phyloP scores from a whole-genome alignment of 1,140 invertebrate species.

The Drosophila sucinea region DNA sequence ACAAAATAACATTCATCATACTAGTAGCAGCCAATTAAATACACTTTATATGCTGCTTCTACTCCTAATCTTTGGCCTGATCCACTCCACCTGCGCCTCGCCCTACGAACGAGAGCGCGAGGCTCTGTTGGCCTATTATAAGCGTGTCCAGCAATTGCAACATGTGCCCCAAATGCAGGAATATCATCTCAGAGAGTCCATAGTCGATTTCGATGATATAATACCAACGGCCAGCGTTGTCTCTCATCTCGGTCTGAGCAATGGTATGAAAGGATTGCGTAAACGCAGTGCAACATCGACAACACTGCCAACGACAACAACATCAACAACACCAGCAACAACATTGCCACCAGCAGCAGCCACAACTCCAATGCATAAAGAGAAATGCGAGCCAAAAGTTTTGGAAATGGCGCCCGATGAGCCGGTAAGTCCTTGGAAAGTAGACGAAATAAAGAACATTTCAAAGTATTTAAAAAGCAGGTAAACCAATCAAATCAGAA shows the following conservation, averaged over 20 bases:
- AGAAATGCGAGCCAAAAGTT: conserved; percentile 78
- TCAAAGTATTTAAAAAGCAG: neutral
- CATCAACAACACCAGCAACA: conserved; percentile 9
- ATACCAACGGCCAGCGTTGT: conserved; percentile 60
- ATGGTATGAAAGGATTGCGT: conserved; percentile 53
- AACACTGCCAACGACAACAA: conserved; percentile 32
- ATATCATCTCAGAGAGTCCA: conserved; percentile 55
- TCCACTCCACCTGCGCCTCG: conserved; percentile 30
- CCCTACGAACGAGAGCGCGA: conserved; percentile 57
- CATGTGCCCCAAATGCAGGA: conserved; percentile 41
- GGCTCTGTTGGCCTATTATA: conserved; percentile 71
- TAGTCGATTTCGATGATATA: conserved; percentile 60
- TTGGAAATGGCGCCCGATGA: conserved; percentile 74
- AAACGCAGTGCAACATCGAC: conserved; percentile 63
- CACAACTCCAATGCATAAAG: conserved; percentile 27
- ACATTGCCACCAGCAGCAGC: conserved; percentile 30
- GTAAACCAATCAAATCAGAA: neutral
- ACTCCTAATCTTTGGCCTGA: conserved; percentile 45
- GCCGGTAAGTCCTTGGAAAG: conserved; percentile 62
- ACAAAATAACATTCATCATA: conserved; percentile 22
- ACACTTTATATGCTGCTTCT: conserved; percentile 53
- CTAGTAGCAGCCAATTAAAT: conserved; percentile 44
- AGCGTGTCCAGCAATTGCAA: conserved; percentile 61
- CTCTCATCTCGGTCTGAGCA: conserved; percentile 43
- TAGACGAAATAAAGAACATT: neutral